These are phyloP conservation scores for Callimorpha dominula DNA, from an alignment of 2,888 invertebrate species.

Conservation along the genomic window DNA sequence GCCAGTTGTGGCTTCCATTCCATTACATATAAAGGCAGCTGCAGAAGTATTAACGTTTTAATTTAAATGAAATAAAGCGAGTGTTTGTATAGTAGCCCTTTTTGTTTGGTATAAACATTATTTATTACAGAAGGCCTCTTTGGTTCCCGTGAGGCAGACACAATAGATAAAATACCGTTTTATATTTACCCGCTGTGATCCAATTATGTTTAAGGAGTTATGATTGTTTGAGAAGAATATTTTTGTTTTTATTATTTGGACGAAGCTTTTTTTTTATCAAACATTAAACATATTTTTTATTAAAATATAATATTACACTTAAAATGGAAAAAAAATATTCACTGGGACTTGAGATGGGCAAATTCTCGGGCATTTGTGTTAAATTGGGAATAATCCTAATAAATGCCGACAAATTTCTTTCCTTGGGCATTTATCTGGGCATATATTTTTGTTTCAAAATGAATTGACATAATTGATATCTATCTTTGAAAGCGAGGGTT, in stretches of 20 bases:
- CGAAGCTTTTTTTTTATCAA: background rate
- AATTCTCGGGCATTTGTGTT: no score
- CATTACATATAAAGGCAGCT: background rate
- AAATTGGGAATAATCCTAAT: no score
- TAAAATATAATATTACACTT: background rate
- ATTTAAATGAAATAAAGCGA: constrained; percentile 1
- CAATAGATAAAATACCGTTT: constrained; percentile 2
- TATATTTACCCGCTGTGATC: background rate
- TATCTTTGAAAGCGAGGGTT: no score
- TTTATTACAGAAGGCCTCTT: background rate
- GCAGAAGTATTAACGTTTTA: constrained; percentile 1
- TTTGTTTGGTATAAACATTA: constrained; percentile 5
- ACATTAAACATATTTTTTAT: background rate
- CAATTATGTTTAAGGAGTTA: background rate
- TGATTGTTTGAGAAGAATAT: background rate
- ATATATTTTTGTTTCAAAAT: no score
- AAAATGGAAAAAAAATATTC: no score
- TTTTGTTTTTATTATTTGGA: background rate
- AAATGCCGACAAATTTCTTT: no score
- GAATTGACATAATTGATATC: no score
- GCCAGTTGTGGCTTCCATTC: background rate
- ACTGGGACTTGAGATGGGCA: no score
- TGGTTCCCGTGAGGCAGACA: background rate
- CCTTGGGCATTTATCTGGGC: no score
- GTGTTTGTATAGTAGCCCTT: background rate